phyloP scores from a whole-genome alignment of 2,113 vertebrate genomes.

The Chlorocebus sabaeus region DNA sequence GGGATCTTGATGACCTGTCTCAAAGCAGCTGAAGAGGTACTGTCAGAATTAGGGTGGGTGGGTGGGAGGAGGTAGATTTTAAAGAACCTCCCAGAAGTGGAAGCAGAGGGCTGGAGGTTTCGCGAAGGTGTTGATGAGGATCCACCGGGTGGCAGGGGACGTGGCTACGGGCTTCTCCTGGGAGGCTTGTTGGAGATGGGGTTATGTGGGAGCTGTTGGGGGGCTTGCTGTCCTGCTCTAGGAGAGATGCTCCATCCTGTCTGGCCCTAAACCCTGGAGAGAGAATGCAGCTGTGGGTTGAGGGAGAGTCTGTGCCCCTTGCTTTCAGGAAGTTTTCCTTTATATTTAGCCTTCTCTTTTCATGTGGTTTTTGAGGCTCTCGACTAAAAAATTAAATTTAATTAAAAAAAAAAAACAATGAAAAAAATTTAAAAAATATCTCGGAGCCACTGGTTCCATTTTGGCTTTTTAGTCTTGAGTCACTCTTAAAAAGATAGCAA shows the following conservation, averaged over 20 bases:
- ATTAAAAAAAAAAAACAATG: no score
- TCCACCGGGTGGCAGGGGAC: not conserved
- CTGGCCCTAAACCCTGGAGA: not conserved
- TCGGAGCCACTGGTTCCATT: not conserved
- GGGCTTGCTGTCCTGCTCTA: not conserved
- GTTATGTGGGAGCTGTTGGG: not conserved
- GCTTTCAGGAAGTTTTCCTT: not conserved
- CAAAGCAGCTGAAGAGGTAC: not conserved
- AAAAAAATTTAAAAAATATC: not conserved
- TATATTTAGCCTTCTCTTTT: not conserved
- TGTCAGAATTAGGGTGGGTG: not conserved
- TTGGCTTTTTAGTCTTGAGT: slow-evolving; percentile 3
- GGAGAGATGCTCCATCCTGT: not conserved
- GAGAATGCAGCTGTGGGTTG: fast-evolving
- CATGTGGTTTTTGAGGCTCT: not conserved
- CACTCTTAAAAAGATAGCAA: not conserved
- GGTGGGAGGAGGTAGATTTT: not conserved
- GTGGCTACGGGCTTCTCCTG: fast-evolving
- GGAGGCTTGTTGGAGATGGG: not conserved
- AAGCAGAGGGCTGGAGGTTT: not conserved
- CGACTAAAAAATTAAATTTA: not conserved
- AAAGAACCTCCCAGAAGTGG: not conserved
- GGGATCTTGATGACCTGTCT: not conserved
- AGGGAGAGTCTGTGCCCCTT: not conserved
- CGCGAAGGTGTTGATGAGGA: not conserved